Evolutionary conservation across 2,888 invertebrate genomes (phyloP).

Genomic region (Drosophila prolongata): DNA sequence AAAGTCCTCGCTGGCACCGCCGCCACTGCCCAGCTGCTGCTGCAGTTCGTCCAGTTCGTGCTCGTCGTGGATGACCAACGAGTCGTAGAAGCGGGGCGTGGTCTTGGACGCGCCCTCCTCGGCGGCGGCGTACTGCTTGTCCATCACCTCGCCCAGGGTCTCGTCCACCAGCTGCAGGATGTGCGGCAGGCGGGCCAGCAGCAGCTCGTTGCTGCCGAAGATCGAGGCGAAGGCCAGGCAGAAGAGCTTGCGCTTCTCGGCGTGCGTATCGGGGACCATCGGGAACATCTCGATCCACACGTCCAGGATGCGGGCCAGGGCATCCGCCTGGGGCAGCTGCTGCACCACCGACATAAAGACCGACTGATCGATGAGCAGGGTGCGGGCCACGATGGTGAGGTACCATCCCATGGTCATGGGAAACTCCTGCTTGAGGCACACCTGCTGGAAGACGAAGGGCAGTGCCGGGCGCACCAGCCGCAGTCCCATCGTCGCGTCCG

Average conservation of each 20-base stretch:
- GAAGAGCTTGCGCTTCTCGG: slow-evolving; percentile 92
- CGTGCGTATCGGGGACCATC: slow-evolving; percentile 88
- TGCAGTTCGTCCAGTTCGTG: slow-evolving; percentile 81
- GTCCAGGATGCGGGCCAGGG: slow-evolving; percentile 89
- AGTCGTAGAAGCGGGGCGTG: slow-evolving; percentile 82
- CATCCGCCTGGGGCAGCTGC: slow-evolving; percentile 86
- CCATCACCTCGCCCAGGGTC: slow-evolving; percentile 91
- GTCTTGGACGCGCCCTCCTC: slow-evolving; percentile 55
- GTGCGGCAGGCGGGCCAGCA: slow-evolving; percentile 89
- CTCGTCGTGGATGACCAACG: slow-evolving; percentile 84
- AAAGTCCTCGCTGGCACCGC: slow-evolving; percentile 84
- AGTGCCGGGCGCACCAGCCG: slow-evolving; percentile 88
- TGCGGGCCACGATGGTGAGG: slow-evolving; percentile 91
- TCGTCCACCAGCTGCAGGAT: slow-evolving; percentile 91
- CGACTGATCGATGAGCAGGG: slow-evolving; percentile 89
- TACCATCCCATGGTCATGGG: slow-evolving; percentile 91
- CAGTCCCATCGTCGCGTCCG: slow-evolving; percentile 90
- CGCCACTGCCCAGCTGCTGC: slow-evolving; percentile 60
- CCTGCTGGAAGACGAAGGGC: slow-evolving; percentile 87
- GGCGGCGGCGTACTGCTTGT: slow-evolving; percentile 86
- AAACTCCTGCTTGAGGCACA: slow-evolving; percentile 89
- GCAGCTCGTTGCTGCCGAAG: slow-evolving; percentile 88
- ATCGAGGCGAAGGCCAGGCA: slow-evolving; percentile 89
- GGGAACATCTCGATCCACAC: slow-evolving; percentile 93
- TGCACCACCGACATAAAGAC: slow-evolving; percentile 86